phyloP scores from a whole-genome alignment of 2,113 vertebrate species.

The Pluvianellus socialis region DNA sequence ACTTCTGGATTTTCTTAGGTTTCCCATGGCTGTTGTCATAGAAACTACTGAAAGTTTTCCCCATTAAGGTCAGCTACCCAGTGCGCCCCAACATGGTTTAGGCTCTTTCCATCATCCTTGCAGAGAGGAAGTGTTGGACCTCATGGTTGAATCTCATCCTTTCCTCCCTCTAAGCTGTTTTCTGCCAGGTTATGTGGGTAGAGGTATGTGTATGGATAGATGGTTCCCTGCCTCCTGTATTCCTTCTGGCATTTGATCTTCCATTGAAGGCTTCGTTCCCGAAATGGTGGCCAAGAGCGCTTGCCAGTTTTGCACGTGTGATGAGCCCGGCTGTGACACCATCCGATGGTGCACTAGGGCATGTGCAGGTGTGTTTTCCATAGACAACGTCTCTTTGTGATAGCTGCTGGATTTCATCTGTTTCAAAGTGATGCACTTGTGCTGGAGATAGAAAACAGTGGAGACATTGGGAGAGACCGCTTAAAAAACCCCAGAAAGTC shows the following conservation, averaged over 20 bases:
- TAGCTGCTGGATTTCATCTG: neutral
- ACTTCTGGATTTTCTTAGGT: neutral
- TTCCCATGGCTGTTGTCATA: neutral
- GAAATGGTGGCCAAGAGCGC: rapidly evolving
- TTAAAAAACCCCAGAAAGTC: neutral
- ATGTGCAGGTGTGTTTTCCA: neutral
- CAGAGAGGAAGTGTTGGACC: neutral
- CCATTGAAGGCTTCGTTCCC: neutral
- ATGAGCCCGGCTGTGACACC: neutral
- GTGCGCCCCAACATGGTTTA: neutral
- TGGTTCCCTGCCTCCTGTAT: neutral
- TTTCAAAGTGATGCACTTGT: neutral
- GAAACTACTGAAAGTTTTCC: neutral
- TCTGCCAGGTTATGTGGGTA: neutral
- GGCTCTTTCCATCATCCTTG: rapidly evolving
- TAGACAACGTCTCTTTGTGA: neutral
- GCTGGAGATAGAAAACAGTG: neutral
- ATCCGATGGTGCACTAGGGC: neutral
- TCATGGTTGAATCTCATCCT: neutral
- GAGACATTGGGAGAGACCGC: neutral
- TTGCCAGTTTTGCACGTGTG: rapidly evolving
- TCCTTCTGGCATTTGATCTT: neutral
- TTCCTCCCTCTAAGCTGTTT: neutral
- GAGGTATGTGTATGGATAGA: neutral
- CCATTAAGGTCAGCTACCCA: neutral